Evolutionary conservation across 2,888 invertebrate genomes (phyloP), one percentile per base, ranked within the genome.

Genomic region (Automeris io): DNA sequence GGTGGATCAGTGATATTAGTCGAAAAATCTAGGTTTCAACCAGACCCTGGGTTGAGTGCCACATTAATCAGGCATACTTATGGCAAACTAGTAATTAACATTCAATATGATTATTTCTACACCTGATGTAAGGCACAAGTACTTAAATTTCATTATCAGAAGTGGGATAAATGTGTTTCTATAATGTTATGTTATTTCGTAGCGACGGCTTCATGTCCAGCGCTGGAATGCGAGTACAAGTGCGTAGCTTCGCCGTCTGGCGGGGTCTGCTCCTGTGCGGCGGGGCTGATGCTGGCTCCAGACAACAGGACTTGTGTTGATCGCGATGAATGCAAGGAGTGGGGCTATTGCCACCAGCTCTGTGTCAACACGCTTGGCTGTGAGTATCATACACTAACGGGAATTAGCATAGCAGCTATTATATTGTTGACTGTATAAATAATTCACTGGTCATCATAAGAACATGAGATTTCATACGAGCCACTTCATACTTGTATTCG

Each of bases 271-370:
- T 93, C 92, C 43, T 99, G 99, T 80, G 92, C 92, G 0, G 89
- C 91, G 16, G 98, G 98, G 0, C 92, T 94, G 61, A 89, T 92
- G 55, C 88, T 98, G n/a, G 90, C 94, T 1, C 78, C 92, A 3
- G 94, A 95, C 69, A 95, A 95, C 65, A 89, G 92, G 52, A 94
- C 94, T 2, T 99, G 99, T 72, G 89, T 91, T 23, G 99, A 99
- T 86, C 90, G 95, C 52, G 92, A 99, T 81, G 98, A 99, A 77
- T 96, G 96, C 75, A 74, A 88, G 32, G 95, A 95, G 77, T 96
- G 96, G 96, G 96, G 96, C 25, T 95, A 90, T 75, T 99, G 99
- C 75, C 97, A 98, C 68, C 99, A 99, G 76, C 88, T 93, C 19
- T 99, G 99, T 73, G 90, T 91, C 42, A 98, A 99, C 73, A 92